Percentiles rank a stretch among this genome's conserved stretches.
These are phyloP conservation scores for Pterois miles DNA, from an alignment of 2,797 vertebrate species.

Conservation along the genomic window DNA sequence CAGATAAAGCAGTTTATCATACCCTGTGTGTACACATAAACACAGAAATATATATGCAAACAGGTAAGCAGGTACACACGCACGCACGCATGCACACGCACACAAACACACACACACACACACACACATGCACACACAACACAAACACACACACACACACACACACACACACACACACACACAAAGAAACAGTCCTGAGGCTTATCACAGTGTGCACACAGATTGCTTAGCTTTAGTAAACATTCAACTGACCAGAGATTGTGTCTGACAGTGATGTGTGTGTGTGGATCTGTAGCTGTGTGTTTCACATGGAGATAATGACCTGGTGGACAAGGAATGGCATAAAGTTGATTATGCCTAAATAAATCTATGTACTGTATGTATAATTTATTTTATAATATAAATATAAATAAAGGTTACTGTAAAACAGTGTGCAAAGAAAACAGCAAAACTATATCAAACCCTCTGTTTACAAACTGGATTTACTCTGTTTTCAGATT, in stretches of 20 bases:
- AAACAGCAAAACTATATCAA: no score
- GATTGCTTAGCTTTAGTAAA: slow-evolving; percentile 46
- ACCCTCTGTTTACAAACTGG: no score
- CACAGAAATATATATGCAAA: slow-evolving; percentile 9
- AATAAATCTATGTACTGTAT: slow-evolving; percentile 2
- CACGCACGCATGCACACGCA: no score
- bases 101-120: not conserved
- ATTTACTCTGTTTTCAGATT: no score
- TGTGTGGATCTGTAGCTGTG: not conserved
- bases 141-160: not conserved
- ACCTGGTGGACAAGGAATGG: not conserved
- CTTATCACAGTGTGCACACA: slow-evolving; percentile 45
- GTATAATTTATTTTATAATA: no score
- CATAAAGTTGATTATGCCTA: not conserved
- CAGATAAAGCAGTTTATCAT: slow-evolving; percentile 62
- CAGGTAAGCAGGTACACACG: not conserved
- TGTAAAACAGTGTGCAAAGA: not conserved
- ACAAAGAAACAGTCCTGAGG: slow-evolving; percentile 4
- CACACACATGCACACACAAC: slow-evolving; percentile 33
- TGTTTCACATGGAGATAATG: slow-evolving; percentile 8
- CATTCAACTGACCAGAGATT: slow-evolving; percentile 24
- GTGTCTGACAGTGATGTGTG: slow-evolving; percentile 17
- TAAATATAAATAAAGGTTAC: not conserved
- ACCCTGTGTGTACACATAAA: slow-evolving; percentile 21
- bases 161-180: not conserved